phyloP scores from a whole-genome alignment of 2,113 vertebrate genomes.

The Cricetomys ansorgei region DNA sequence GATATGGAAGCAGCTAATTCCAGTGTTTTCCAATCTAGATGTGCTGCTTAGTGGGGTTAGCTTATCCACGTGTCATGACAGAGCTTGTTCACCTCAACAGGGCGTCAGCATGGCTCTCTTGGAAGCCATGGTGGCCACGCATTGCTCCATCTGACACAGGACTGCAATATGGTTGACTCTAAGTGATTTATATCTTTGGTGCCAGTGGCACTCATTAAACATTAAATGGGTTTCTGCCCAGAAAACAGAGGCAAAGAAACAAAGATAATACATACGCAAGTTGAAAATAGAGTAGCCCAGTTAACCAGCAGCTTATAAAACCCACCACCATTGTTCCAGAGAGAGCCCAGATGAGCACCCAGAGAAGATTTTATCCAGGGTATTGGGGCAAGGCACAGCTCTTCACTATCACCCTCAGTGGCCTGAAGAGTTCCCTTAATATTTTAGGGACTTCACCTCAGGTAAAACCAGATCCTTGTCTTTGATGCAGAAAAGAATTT shows the following conservation, averaged over 20 bases:
- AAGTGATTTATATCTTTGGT: not conserved
- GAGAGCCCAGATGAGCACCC: not conserved
- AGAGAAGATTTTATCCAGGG: not conserved
- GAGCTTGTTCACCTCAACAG: not conserved
- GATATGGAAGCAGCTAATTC: not conserved
- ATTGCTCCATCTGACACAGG: not conserved
- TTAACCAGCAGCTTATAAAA: not conserved
- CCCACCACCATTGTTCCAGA: not conserved
- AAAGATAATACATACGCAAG: not conserved
- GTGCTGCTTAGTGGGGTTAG: not conserved
- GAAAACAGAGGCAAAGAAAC: not conserved
- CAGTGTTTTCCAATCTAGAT: not conserved
- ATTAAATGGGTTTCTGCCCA: not conserved
- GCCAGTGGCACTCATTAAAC: not conserved
- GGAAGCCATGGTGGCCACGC: not conserved
- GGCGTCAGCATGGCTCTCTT: not conserved
- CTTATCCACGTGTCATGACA: not conserved
- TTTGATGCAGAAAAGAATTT: not conserved
- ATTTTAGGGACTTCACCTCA: not conserved
- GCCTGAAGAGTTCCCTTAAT: not conserved
- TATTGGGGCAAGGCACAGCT: not conserved
- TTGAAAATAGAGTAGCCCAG: not conserved
- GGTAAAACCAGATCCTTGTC: not conserved
- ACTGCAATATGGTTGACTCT: not conserved
- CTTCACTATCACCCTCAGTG: no score